These are phyloP conservation scores for Lynx canadensis DNA, from an alignment of 2,113 vertebrate genomes.

Conservation along the genomic window DNA sequence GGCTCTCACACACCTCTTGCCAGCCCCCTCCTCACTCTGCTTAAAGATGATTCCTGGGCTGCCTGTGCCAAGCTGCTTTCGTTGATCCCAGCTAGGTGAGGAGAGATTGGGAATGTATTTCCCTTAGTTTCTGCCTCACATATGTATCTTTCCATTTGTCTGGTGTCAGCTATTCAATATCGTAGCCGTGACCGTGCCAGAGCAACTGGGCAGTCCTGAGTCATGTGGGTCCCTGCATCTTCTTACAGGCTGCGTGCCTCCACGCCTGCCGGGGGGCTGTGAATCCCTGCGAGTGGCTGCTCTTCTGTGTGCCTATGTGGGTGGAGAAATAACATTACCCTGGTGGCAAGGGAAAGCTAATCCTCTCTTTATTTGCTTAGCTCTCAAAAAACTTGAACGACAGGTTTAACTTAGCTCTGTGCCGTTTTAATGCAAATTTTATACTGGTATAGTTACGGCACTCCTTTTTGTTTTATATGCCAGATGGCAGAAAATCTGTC, in stretches of 20 bases:
- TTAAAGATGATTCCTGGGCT: not conserved
- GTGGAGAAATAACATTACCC: not conserved
- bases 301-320: not conserved
- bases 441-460: not conserved
- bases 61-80: not conserved
- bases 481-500: slow-evolving; percentile 37
- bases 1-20: not conserved
- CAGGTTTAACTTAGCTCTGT: slow-evolving; percentile 60
- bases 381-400: slow-evolving; percentile 56
- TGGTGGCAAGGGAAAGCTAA: slow-evolving; percentile 43
- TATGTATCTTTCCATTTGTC: not conserved
- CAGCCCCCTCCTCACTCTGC: not conserved
- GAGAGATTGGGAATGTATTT: not conserved
- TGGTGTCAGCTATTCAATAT: not conserved
- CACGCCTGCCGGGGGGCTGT: not conserved
- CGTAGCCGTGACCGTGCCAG: not conserved
- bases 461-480: slow-evolving; percentile 36
- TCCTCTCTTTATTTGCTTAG: slow-evolving; percentile 56
- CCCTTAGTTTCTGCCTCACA: not conserved
- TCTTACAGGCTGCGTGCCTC: not conserved
- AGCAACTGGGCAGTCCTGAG: not conserved
- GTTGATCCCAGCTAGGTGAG: not conserved
- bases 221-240: not conserved
- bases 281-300: not conserved
- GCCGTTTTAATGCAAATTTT: slow-evolving; percentile 67